Evolutionary conservation across 2,888 invertebrate species (phyloP).

Genomic region (Rotaria sp.): DNA sequence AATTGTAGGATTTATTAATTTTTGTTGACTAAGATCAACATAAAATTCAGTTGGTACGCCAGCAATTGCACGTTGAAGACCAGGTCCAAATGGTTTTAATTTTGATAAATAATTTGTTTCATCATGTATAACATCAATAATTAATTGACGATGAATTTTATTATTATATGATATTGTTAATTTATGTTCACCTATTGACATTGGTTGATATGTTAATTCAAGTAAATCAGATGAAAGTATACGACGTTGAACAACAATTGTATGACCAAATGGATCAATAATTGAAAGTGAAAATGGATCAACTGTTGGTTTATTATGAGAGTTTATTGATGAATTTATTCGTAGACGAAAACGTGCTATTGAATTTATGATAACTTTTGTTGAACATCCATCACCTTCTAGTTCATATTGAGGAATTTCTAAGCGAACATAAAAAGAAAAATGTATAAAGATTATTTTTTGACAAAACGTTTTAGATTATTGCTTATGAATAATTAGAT

Average conservation of each 20-base stretch:
- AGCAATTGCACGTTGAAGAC: not conserved
- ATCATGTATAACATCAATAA: not conserved
- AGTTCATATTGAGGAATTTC: not conserved
- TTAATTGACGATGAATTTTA: not conserved
- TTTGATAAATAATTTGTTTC: not conserved
- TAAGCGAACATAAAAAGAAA: not conserved
- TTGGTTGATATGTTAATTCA: not conserved
- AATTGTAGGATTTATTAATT: not conserved
- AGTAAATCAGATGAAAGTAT: not conserved
- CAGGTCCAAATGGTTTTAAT: conserved; percentile 6
- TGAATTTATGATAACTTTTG: not conserved
- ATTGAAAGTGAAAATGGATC: not conserved
- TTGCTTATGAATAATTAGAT: not conserved
- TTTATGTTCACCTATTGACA: not conserved
- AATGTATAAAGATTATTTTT: not conserved
- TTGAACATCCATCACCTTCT: not conserved
- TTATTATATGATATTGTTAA: not conserved
- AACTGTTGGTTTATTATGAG: not conserved
- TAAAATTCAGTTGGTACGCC: not conserved
- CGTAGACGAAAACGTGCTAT: not conserved
- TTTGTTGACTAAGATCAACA: not conserved
- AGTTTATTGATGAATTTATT: not conserved
- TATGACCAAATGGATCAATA: not conserved
- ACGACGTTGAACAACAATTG: not conserved
- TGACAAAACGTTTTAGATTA: too few relatives aligned